phyloP scores from a whole-genome alignment of 2,113 vertebrate genomes.

The Periophthalmodon schlosseri region DNA sequence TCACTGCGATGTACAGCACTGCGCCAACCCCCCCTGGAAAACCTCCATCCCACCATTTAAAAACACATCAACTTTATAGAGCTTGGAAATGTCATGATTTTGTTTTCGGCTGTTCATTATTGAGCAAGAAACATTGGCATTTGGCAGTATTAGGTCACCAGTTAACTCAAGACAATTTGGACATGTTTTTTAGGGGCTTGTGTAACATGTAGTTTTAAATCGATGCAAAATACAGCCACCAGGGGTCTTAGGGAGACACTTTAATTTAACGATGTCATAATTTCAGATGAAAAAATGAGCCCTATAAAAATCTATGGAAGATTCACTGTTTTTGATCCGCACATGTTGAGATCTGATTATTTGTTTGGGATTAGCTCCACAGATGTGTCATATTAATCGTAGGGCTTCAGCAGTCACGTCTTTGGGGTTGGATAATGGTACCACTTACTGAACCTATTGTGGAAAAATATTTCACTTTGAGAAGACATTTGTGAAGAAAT shows the following conservation, averaged over 20 bases:
- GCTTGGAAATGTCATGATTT: constrained; percentile 9
- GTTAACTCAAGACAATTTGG: constrained; percentile 19
- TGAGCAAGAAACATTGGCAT: background rate
- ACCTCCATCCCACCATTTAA: constrained; percentile 29
- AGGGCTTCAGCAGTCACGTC: no score
- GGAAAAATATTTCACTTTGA: no score
- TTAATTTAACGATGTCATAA: background rate
- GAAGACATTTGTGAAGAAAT: no score
- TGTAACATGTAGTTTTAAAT: background rate
- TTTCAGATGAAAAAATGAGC: no score
- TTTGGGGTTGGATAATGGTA: no score
- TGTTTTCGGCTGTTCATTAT: constrained; percentile 1
- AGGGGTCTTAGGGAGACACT: background rate
- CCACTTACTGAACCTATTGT: no score
- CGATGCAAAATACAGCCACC: background rate
- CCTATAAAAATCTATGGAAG: no score
- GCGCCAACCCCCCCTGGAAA: constrained; percentile 31
- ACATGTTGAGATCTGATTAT: background rate
- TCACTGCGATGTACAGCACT: constrained; percentile 35
- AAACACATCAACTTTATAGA: constrained; percentile 20
- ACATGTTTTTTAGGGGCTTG: background rate
- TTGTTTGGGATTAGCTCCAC: background rate
- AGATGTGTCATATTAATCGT: no score
- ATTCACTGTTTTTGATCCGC: no score
- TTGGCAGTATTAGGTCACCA: constrained; percentile 8